Conservation (phyloP, 2,797 vertebrate genomes). For the Podargus strigoides region DNA sequence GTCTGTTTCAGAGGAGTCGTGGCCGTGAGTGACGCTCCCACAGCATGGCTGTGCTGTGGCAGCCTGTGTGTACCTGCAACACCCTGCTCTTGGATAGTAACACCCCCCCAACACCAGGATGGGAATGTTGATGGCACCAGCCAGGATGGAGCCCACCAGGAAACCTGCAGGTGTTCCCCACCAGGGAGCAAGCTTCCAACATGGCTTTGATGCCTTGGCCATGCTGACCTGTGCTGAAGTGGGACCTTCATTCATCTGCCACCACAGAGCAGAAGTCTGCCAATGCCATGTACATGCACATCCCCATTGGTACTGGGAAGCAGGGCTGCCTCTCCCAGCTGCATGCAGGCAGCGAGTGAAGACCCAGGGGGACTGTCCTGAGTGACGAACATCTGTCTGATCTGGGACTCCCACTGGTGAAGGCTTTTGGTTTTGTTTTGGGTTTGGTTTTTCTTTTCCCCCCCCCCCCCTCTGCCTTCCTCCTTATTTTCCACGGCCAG, state of each 20-base stretch:
- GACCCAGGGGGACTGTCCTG: not conserved
- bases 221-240: not conserved
- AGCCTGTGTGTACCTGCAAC: not conserved
- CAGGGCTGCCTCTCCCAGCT: not conserved
- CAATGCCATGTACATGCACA: fast-evolving
- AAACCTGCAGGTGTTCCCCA: not conserved
- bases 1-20: not conserved
- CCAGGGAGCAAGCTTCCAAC: not conserved
- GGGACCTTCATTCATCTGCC: not conserved
- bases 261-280: not conserved
- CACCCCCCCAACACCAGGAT: fast-evolving
- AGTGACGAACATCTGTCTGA: not conserved
- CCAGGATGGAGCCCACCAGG: not conserved
- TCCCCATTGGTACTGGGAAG: not conserved
- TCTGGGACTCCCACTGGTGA: not conserved
- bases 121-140: not conserved
- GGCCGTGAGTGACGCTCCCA: not conserved
- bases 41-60: fast-evolving
- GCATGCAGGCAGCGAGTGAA: fast-evolving
- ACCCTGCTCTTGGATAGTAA: too few relatives aligned
- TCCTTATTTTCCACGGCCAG: slow-evolving; percentile 11
- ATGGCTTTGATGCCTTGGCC: not conserved
- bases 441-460: not conserved
- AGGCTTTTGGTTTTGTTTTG: not conserved
- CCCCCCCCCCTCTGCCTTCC: not conserved